Evolutionary conservation across 2,113 vertebrate species (phyloP).

Genomic region (Nothoprocta perdicaria): DNA sequence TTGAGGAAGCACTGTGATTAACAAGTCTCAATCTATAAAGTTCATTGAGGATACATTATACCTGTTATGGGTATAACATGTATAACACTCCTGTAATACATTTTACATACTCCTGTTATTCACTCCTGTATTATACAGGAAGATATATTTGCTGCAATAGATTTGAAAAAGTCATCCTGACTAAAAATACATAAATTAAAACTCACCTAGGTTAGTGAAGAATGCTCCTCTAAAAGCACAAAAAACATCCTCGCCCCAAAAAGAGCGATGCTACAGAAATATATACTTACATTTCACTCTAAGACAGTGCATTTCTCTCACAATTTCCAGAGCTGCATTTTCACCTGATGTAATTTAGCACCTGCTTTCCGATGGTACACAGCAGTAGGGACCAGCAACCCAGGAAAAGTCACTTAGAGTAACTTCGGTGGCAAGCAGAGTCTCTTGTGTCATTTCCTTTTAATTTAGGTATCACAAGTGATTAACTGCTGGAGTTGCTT

Average conservation of each 20-base stretch:
- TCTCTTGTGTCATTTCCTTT: not conserved
- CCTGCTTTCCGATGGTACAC: not conserved
- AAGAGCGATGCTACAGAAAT: not conserved
- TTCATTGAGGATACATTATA: not conserved
- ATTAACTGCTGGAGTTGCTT: not conserved
- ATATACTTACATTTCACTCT: not conserved
- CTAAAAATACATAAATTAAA: not conserved
- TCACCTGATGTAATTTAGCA: not conserved
- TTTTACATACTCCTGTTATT: not conserved
- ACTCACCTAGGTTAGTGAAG: not conserved
- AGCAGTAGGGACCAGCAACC: not conserved
- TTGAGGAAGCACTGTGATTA: slow-evolving; percentile 7
- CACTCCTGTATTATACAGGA: not conserved
- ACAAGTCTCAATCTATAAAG: not conserved
- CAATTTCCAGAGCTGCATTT: not conserved
- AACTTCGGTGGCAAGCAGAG: not conserved
- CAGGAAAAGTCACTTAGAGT: not conserved
- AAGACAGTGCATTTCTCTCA: not conserved
- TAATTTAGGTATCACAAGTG: not conserved
- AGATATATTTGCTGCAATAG: not conserved
- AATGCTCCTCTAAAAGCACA: not conserved
- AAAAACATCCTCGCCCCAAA: not conserved
- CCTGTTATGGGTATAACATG: no score
- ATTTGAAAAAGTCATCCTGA: not conserved
- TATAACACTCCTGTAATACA: no score